Conservation (phyloP, 92 coral and sea anemone species). For the Heteractis magnifica region DNA sequence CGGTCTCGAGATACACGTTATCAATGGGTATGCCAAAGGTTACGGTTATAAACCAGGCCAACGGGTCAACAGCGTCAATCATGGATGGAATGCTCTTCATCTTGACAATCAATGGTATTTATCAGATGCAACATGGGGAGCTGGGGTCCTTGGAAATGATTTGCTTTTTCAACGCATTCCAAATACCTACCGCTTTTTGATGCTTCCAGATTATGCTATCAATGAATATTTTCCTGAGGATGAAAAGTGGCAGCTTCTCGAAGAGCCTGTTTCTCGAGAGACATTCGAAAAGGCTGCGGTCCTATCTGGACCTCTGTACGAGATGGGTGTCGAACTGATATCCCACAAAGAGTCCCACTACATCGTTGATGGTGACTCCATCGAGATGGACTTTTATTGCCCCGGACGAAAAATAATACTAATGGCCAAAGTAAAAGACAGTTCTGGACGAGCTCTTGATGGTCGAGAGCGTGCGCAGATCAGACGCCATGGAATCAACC, state of each 20-base stretch:
- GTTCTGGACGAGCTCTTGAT: conserved; percentile 35
- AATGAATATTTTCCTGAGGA: conserved; percentile 64
- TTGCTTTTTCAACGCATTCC: conserved; percentile 63
- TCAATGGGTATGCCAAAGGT: conserved; percentile 59
- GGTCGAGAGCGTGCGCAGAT: conserved; percentile 63
- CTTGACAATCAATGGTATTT: conserved; percentile 67
- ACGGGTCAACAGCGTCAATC: conserved; percentile 38
- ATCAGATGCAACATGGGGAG: conserved; percentile 79
- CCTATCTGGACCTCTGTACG: conserved; percentile 52
- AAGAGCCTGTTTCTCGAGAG: conserved; percentile 51
- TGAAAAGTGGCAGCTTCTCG: conserved; percentile 70
- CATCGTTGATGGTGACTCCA: conserved; percentile 26
- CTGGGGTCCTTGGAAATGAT: conserved; percentile 67
- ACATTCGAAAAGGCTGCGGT: conserved; percentile 62
- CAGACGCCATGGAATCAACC: conserved; percentile 56
- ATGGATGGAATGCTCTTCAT: conserved; percentile 72
- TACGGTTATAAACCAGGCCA: conserved; percentile 58
- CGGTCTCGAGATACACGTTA: conserved; percentile 41
- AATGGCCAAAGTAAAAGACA: conserved; percentile 50
- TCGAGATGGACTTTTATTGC: conserved; percentile 70
- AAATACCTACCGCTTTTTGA: conserved; percentile 55
- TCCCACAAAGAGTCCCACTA: conserved; percentile 65
- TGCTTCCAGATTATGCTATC: conserved; percentile 75
- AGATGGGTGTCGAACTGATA: conserved; percentile 55
- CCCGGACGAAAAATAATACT: conserved; percentile 49